phyloP scores from a whole-genome alignment of 2,797 vertebrate species.

The Mareca penelope region DNA sequence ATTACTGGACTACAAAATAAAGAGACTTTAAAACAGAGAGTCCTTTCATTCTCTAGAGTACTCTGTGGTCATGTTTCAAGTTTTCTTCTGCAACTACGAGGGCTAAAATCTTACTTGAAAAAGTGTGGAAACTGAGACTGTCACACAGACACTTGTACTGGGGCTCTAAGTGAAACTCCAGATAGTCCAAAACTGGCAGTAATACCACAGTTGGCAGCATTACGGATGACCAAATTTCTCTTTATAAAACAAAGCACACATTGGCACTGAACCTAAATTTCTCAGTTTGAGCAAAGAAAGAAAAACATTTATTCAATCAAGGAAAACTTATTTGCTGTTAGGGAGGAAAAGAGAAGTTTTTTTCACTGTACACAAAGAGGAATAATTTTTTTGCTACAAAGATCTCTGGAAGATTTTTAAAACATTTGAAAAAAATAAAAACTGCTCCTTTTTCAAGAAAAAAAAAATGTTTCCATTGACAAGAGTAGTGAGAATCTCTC shows the following conservation, averaged over 20 bases:
- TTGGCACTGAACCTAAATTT: constrained; percentile 5
- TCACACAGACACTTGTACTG: neutral
- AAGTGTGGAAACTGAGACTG: neutral
- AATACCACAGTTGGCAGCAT: neutral
- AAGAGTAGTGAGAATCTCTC: neutral
- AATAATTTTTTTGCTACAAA: neutral
- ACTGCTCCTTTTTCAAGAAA: neutral
- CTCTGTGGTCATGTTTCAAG: neutral
- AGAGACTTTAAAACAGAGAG: constrained; percentile 11
- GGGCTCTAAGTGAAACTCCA: constrained; percentile 4
- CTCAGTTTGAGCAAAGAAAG: neutral
- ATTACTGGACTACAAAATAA: constrained; percentile 16
- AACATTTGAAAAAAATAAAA: neutral
- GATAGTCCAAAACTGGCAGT: neutral
- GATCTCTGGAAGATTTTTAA: neutral
- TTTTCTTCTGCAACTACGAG: constrained; percentile 6
- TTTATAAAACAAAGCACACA: neutral
- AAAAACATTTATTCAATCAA: constrained; percentile 6
- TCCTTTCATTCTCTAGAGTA: constrained; percentile 12
- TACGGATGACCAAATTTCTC: neutral
- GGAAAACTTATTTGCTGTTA: neutral
- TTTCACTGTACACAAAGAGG: neutral
- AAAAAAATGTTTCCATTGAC: neutral
- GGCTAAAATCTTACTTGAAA: constrained; percentile 5
- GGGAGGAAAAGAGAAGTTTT: neutral